Conservation (phyloP, 1,140 invertebrate species). For the Danaus plexippus region DNA sequence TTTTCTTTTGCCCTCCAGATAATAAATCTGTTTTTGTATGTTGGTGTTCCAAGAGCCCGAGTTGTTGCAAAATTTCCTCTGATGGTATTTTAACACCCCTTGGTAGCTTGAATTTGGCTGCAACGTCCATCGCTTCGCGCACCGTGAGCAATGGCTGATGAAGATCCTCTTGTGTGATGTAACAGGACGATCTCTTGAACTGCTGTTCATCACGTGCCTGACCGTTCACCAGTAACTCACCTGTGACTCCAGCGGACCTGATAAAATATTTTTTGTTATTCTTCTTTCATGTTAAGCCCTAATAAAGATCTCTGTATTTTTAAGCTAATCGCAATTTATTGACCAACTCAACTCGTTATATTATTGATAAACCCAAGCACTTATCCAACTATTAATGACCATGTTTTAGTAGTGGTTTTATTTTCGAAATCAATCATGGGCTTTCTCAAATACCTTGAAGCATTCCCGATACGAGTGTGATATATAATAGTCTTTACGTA, state of each 20-base stretch:
- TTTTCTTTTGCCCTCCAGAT: constrained; percentile 84
- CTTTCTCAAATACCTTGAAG: no score
- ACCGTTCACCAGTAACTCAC: constrained; percentile 68
- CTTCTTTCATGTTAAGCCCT: neutral
- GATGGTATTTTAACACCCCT: constrained; percentile 49
- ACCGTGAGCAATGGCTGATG: constrained; percentile 86
- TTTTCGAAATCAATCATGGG: no score
- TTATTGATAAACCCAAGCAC: no score
- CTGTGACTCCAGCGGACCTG: constrained; percentile 71
- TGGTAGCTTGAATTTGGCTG: constrained; percentile 82
- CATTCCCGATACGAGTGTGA: no score
- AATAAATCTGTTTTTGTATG: constrained; percentile 77
- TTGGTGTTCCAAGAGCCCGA: constrained; percentile 75
- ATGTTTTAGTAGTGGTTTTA: no score
- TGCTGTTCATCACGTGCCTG: constrained; percentile 43
- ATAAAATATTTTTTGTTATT: neutral
- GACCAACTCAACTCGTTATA: no score
- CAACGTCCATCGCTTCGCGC: constrained; percentile 86
- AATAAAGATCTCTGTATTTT: no score
- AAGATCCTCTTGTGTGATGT: constrained; percentile 93
- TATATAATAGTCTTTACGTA: no score
- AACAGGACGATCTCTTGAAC: constrained; percentile 77
- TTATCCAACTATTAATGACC: no score
- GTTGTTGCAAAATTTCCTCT: constrained; percentile 74
- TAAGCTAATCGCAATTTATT: no score